Base-by-base conservation (phyloP, 2,888 invertebrate genomes). In the Mystacides longicornis region DNA sequence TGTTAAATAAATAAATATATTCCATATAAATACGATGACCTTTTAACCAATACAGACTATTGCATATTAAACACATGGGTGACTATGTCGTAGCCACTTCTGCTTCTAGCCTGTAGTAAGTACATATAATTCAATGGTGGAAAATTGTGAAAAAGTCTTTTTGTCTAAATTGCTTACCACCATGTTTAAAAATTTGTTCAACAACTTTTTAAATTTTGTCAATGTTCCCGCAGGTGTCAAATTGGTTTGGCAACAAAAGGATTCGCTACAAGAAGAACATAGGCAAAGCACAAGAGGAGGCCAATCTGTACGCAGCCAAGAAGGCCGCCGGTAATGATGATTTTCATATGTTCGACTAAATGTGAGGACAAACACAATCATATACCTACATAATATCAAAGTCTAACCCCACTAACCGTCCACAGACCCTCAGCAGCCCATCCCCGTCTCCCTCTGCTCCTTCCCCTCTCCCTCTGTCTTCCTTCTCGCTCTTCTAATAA, bases 231-330 rank as follows among this genome's bases (percentile, higher is more conserved):
- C 81, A 93, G 90, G 95, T 97, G 62, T 97, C 96, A 65, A 98
- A 98, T 83, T 98, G 98, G 98, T 98, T 98, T 73, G 98, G 98
- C 65, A 98, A 98, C 80, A 98, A 98, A 76, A 87, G 98, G 69
- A 99, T 99, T 78, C 89, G 98, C 67, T 99, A 98, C 81, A 99
- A 99, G 88, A 99, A 99, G 81, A 98, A 98, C 77, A 98, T 99
- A 65, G 97, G 96, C 67, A 99, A 99, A 75, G 97, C 97, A 56
- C 97, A 98, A 75, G 98, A 99, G 76, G 98, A 99, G 77, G 98
- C 98, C 57, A 97, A 97, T 76, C 80, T 98, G 68, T 98, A 98
- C 75, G 97, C 97, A 59, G 97, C 97, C 63, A 98, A 98, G 78
- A 97, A 96, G 74, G 94, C 94, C 64, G 93, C 92, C 64, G 92